phyloP scores from a whole-genome alignment of 2,888 invertebrate genomes.

The Podotricha telesiphe region DNA sequence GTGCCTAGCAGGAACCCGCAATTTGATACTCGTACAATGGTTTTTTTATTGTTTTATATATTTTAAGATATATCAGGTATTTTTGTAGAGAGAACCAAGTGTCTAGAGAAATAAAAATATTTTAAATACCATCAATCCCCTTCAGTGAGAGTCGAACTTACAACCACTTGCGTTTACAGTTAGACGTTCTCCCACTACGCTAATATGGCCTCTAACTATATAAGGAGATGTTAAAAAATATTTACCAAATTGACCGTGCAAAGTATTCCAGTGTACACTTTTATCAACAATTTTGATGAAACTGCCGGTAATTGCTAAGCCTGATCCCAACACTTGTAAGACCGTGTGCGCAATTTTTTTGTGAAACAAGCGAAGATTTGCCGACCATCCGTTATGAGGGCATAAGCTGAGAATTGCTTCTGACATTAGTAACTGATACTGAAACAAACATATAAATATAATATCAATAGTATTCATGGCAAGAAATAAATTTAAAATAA shows the following conservation, averaged over 20 bases:
- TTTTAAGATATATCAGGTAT: too few relatives aligned
- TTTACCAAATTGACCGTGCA: conserved; percentile 64
- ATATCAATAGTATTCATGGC: not conserved
- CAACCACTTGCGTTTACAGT: not conserved
- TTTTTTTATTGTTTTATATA: too few relatives aligned
- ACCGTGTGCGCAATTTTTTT: conserved; percentile 66
- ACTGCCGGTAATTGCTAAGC: conserved; percentile 63
- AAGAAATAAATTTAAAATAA: not conserved
- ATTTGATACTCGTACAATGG: too few relatives aligned
- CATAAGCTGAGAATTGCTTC: conserved; percentile 65
- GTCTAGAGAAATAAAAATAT: too few relatives aligned
- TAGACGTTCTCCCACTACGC: too few relatives aligned
- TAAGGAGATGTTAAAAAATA: too few relatives aligned
- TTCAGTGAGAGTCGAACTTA: too few relatives aligned
- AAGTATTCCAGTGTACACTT: conserved; percentile 53
- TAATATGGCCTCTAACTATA: too few relatives aligned
- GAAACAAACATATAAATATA: conserved; percentile 41
- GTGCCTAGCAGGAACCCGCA: too few relatives aligned
- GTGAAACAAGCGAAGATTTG: conserved; percentile 59
- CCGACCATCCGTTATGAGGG: conserved; percentile 66
- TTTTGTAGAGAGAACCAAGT: too few relatives aligned
- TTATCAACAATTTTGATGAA: conserved; percentile 61
- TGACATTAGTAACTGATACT: conserved; percentile 74
- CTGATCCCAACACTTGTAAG: conserved; percentile 65
- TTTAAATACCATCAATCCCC: too few relatives aligned